Percentiles rank a stretch among this genome's conserved stretches.
Conservation (phyloP, 92 coral and sea anemone genomes). For the Heteractis magnifica region DNA sequence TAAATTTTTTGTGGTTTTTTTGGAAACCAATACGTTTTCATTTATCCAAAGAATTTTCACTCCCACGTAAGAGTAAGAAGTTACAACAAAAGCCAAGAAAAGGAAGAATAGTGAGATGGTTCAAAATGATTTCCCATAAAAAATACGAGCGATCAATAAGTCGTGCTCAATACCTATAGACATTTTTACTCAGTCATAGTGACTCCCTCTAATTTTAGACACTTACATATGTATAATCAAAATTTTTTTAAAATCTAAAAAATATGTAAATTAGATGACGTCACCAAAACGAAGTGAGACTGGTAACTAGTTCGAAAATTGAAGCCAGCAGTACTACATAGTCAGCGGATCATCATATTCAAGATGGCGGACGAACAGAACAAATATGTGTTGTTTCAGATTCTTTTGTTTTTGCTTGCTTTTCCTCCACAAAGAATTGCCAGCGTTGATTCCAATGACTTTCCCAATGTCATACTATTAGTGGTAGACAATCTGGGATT, state of each 20-base stretch:
- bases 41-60: too few species aligned
- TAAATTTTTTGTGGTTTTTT: not conserved
- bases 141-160: too few species aligned
- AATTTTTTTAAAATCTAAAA: too few species aligned
- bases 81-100: too few species aligned
- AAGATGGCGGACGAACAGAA: conserved; percentile 46
- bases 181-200: too few species aligned
- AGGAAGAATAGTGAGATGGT: too few species aligned
- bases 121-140: too few species aligned
- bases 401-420: conserved; percentile 17
- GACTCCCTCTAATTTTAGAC: too few species aligned
- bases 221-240: too few species aligned
- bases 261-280: not conserved
- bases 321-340: conserved; percentile 10
- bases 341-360: conserved; percentile 14
- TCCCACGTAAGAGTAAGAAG: too few species aligned
- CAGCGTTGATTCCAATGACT: not conserved
- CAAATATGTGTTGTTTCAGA: not conserved
- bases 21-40: not conserved
- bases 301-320: not conserved
- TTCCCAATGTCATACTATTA: conserved; percentile 60
- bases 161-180: too few species aligned
- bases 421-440: not conserved
- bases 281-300: not conserved
- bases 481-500: conserved; percentile 65